These are phyloP conservation scores for Thomomys bottae DNA, from an alignment of 2,113 vertebrate species.

Conservation along the genomic window DNA sequence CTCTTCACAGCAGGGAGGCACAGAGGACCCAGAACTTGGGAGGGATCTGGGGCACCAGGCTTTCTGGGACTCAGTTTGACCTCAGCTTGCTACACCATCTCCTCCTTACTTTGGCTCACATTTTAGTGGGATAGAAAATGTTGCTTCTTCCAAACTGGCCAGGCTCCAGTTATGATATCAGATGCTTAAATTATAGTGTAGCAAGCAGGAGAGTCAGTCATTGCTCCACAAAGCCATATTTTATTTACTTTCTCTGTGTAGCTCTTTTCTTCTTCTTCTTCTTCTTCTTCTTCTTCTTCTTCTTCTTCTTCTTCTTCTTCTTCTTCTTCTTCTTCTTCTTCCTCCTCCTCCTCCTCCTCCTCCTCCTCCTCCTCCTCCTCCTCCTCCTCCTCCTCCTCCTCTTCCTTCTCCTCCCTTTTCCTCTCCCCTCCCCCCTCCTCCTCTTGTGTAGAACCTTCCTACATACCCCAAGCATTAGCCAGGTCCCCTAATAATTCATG, in stretches of 20 bases:
- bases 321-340: no score
- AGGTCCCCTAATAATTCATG: neutral
- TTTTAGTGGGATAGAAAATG: neutral
- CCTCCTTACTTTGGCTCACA: neutral
- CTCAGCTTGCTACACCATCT: neutral
- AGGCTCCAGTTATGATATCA: constrained; percentile 1
- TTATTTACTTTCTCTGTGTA: neutral
- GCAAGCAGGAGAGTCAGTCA: neutral
- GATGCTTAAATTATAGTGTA: neutral
- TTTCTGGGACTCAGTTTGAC: neutral
- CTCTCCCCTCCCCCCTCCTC: no score
- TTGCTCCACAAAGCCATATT: neutral
- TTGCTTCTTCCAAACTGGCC: neutral
- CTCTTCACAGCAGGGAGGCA: neutral
- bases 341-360: no score
- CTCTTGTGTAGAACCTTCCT: neutral
- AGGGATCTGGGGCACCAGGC: no score
- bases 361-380: no score
- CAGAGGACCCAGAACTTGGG: neutral
- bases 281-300: no score
- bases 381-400: no score
- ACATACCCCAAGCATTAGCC: neutral
- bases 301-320: no score
- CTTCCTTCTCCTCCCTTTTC: no score
- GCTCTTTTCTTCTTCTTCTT: no score